These are phyloP conservation scores for Limenitis camilla DNA, from an alignment of 2,888 invertebrate genomes.

Conservation along the genomic window DNA sequence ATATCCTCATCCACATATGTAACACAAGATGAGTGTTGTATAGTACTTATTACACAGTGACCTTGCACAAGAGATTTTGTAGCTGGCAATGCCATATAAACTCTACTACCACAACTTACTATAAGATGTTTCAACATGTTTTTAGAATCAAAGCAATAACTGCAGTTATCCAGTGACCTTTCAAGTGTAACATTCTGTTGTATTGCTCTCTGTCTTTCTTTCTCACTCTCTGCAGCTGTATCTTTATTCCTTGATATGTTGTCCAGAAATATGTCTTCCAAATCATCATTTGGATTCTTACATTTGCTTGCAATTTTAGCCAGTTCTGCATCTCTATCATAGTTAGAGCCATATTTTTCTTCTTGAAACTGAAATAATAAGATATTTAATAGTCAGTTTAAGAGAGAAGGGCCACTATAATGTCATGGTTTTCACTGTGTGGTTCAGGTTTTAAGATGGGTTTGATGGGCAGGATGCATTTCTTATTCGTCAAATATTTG, in stretches of 20 bases:
- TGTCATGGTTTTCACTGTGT: too few relatives aligned
- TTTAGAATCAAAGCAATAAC: slow-evolving; percentile 86
- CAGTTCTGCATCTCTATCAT: slow-evolving; percentile 87
- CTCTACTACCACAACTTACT: slow-evolving; percentile 84
- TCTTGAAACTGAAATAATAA: slow-evolving; percentile 77
- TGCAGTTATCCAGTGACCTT: slow-evolving; percentile 85
- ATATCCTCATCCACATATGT: slow-evolving; percentile 95
- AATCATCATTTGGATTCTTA: slow-evolving; percentile 80
- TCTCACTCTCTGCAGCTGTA: slow-evolving; percentile 75
- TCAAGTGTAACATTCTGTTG: slow-evolving; percentile 81
- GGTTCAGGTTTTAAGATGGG: too few relatives aligned
- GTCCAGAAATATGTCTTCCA: slow-evolving; percentile 90
- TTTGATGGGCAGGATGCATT: too few relatives aligned
- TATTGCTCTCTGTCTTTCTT: slow-evolving; percentile 79
- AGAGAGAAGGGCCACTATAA: neutral
- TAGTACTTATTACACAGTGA: slow-evolving; percentile 90
- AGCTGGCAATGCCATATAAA: slow-evolving; percentile 89
- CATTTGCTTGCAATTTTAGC: slow-evolving; percentile 81
- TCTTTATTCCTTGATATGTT: slow-evolving; percentile 80
- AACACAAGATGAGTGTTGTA: slow-evolving; percentile 84
- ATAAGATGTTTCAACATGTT: slow-evolving; percentile 89
- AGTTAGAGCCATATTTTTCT: slow-evolving; percentile 86
- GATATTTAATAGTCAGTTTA: neutral
- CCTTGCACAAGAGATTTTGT: slow-evolving; percentile 86
- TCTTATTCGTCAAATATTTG: too few relatives aligned